Evolutionary conservation across 2,888 invertebrate genomes (phyloP), one percentile per base, ranked within the genome.

Genomic region (Pseudococcus longispinus): DNA sequence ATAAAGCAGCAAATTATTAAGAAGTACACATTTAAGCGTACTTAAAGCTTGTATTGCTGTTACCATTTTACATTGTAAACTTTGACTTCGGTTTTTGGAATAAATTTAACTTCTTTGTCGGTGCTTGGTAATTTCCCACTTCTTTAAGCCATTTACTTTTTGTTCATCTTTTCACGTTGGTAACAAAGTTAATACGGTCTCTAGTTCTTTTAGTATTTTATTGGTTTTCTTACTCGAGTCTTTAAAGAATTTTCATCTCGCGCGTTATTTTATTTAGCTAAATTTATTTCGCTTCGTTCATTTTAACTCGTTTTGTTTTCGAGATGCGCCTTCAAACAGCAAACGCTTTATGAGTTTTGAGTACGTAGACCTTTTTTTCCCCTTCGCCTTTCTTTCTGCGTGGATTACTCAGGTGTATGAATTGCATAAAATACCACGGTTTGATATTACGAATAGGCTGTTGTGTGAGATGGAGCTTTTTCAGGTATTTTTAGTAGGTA

Each of bases 131-230:
- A 70, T 70, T 70, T 29, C 15, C 15, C 23, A 60, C 23, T 11
- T 60, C 23, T 70, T 70, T 18, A 18, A 29, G 70, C 29, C 29
- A 29, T 70, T 70, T 70, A 29, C 60, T 60, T 60, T 60, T 70
- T 18, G 70, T 26, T 70, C 26, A 23, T 65, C 70, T 70, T 70
- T 70, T 26, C 70, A 32, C 70, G 70, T 32, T 70, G 18, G 18
- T 29, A 70, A 70, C 29, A 70, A 70, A 70, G 70, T 70, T 70
- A 70, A 70, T 70, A 70, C 70, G 70, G 15, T 70, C 70, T 29
- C 70, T 26, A 18, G 29, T 70, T 70, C 70, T 70, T 29, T 15
- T 32, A 20, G 29, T 29, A 15, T 29, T 70, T 70, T 70, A 70
- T 70, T 70, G 70, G 70, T 70, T 70, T 70, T 70, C 18, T 29